Base-by-base conservation (phyloP, 1,140 invertebrate genomes). In the Philopotamus ludificatus region DNA sequence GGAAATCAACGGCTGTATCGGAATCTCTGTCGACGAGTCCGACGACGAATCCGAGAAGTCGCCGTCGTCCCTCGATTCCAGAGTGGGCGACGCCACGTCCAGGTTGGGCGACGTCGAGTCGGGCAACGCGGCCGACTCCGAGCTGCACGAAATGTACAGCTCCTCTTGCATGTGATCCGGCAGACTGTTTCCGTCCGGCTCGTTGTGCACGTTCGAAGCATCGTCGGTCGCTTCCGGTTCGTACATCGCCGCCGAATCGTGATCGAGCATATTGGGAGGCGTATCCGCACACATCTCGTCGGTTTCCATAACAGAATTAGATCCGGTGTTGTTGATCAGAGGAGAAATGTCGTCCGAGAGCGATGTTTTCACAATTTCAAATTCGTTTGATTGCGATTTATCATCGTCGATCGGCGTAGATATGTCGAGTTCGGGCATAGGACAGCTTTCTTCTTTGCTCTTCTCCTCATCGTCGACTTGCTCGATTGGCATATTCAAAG, bases 1-100 rank as follows among this genome's bases (percentile, higher is more conserved):
- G 3, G 62, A 65, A 26, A 70, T 67, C 25, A 39, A 23, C 7
- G 68, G 68, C 47, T 70, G 68, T 16, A 70, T 55, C 12, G 68
- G 68, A 22, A 70, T 67, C 39, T 67, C 68, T 15, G 44, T 50
- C 0, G 65, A 67, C 18, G 22, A 50, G 34, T 67, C 58, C 2
- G 65, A 67, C 9, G 65, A 67, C 4, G 63, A 44, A 1, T 70
- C 68, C 12, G 68, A 69, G 44, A 54, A 65, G 8, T n/a, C 10
- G n/a, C 1, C 20, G n/a, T 51, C 47, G 2, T 21, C 9, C 1
- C 34, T 12, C 18, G 22, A 28, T 21, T 66, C 64, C 26, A 51
- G 34, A 2, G 44, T 21, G 7, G 54, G 12, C 23, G 42, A 9
- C 26, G 18, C 15, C 2, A 39, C 47, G 8, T 55, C 44, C 16